A percentile compares a stretch with the other conserved stretches of the same genome.
phyloP scores from a whole-genome alignment of 2,888 invertebrate genomes.

The Notodonta dromedarius region DNA sequence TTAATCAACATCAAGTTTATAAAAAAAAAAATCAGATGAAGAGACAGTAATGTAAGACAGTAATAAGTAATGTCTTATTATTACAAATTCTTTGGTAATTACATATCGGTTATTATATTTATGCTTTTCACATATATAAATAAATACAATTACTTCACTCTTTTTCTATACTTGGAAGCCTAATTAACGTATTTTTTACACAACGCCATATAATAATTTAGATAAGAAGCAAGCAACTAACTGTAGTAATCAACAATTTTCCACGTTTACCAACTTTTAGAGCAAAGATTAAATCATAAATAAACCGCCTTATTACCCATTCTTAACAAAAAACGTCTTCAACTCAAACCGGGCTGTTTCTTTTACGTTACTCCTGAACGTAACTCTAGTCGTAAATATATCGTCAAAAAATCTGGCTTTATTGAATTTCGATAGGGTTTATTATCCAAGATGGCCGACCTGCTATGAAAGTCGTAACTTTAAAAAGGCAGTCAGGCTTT shows the following conservation, averaged over 20 bases:
- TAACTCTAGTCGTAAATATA: constrained; percentile 35
- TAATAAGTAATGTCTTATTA: too few species aligned
- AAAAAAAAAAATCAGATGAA: too few species aligned
- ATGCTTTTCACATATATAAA: too few species aligned
- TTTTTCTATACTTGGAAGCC: too few species aligned
- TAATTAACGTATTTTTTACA: too few species aligned
- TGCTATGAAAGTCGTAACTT: constrained; percentile 23
- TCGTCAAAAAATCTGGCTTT: constrained; percentile 27
- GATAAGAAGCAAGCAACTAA: too few species aligned
- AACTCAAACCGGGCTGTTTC: constrained; percentile 1
- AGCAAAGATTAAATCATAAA: neutral
- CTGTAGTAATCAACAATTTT: neutral
- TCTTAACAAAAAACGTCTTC: neutral
- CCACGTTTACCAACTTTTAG: neutral
- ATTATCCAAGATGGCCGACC: constrained; percentile 16
- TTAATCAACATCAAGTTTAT: too few species aligned
- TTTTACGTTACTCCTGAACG: constrained; percentile 22
- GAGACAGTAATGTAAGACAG: too few species aligned
- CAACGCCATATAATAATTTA: too few species aligned
- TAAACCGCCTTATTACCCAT: neutral
- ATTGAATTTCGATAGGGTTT: constrained; percentile 38
- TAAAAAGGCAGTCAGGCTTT: constrained; percentile 13
- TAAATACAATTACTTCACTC: too few species aligned
- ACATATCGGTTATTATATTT: too few species aligned
- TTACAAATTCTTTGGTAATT: too few species aligned